These are phyloP conservation scores for Pelusios castaneus DNA, from an alignment of 2,113 vertebrate species.

Conservation along the genomic window DNA sequence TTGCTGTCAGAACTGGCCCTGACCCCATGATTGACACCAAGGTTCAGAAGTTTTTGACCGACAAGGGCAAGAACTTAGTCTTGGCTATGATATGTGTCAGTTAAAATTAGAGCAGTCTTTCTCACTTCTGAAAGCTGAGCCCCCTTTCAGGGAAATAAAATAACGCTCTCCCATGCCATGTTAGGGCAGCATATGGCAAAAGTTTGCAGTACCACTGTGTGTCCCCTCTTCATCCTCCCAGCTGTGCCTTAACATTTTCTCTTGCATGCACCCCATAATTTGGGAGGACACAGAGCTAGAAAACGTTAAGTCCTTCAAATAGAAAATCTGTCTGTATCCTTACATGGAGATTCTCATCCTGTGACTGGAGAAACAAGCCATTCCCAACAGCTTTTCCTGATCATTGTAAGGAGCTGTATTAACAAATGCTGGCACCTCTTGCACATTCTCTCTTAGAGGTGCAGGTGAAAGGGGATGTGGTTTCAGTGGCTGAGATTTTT, in stretches of 20 bases:
- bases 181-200: neutral
- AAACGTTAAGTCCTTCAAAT: neutral
- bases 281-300: neutral
- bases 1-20: neutral
- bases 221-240: neutral
- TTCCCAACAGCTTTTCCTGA: neutral
- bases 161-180: neutral
- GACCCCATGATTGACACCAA: rapidly evolving
- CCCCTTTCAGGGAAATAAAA: neutral
- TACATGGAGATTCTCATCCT: rapidly evolving
- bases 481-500: neutral
- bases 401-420: neutral
- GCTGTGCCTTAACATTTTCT: neutral
- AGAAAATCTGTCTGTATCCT: rapidly evolving
- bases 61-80: neutral
- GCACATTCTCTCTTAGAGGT: neutral
- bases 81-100: neutral
- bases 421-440: neutral
- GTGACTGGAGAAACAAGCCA: neutral
- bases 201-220: neutral
- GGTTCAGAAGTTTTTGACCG: neutral
- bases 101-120: neutral
- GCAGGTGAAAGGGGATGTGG: neutral
- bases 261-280: neutral
- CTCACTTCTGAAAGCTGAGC: neutral